A percentile compares a stretch with the other conserved stretches of the same genome.
Conservation (phyloP, 2,888 invertebrate species). For the Stenurella melanura region DNA sequence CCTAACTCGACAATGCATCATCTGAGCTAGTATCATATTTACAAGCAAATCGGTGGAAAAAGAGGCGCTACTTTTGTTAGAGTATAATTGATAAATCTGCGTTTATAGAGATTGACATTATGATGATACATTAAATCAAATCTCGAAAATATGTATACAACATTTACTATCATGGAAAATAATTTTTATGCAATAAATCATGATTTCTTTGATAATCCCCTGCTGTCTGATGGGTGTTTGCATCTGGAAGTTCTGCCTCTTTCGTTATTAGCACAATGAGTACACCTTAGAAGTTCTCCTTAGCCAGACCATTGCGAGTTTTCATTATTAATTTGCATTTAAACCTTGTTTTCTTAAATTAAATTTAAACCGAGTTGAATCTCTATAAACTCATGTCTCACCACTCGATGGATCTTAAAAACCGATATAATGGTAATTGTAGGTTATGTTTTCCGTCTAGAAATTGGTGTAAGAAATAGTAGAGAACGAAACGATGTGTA, state of each 20-base stretch:
- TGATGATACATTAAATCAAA: slow-evolving; percentile 27
- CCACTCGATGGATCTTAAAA: too few species aligned
- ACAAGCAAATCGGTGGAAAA: not conserved
- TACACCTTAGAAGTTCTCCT: too few species aligned
- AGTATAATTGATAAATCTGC: slow-evolving; percentile 10
- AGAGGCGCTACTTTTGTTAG: not conserved
- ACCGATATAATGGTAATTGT: too few species aligned
- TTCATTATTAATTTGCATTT: too few species aligned
- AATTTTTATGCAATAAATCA: not conserved
- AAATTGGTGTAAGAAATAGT: too few species aligned
- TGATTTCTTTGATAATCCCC: not conserved
- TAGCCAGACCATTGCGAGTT: too few species aligned
- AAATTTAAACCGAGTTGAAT: too few species aligned
- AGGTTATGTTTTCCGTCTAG: too few species aligned
- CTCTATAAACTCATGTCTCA: too few species aligned
- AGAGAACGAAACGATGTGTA: too few species aligned
- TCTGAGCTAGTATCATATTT: not conserved
- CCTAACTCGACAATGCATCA: not conserved
- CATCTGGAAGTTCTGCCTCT: not conserved
- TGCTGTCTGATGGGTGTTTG: not conserved
- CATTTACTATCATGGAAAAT: not conserved
- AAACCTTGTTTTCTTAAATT: too few species aligned
- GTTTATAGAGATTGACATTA: slow-evolving; percentile 42
- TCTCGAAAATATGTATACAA: slow-evolving; percentile 1
- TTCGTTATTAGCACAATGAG: not conserved